These are phyloP conservation scores for Ligdia adustata DNA, from an alignment of 2,888 invertebrate species.

Conservation along the genomic window DNA sequence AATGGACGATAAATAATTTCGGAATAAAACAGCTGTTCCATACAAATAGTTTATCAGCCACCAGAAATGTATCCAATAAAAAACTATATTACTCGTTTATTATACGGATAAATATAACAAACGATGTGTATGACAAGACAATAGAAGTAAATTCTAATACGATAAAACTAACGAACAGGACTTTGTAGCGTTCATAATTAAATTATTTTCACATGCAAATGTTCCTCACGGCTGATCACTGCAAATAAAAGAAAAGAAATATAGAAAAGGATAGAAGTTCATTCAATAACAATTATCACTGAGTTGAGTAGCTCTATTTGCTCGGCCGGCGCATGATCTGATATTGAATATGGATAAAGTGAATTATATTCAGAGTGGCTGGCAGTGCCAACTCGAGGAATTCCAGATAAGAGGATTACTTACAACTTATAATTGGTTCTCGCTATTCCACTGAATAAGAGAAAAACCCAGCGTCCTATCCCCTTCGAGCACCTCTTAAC, in stretches of 20 bases:
- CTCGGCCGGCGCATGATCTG: constrained; percentile 76
- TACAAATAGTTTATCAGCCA: too few relatives aligned
- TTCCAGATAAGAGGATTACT: constrained; percentile 78
- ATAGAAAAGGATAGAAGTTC: constrained; percentile 69
- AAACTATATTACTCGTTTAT: too few relatives aligned
- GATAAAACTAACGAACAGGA: too few relatives aligned
- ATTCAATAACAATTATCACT: constrained; percentile 83
- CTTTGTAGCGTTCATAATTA: too few relatives aligned
- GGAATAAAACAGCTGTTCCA: too few relatives aligned
- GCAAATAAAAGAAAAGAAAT: constrained; percentile 74
- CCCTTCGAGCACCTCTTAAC: constrained; percentile 57
- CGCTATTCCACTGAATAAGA: constrained; percentile 69
- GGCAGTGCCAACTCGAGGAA: constrained; percentile 70
- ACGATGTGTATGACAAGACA: too few relatives aligned
- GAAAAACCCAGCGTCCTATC: constrained; percentile 63
- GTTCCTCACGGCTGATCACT: constrained; percentile 65
- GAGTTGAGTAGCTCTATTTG: constrained; percentile 81
- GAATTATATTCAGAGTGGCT: constrained; percentile 78
- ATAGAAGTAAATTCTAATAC: too few relatives aligned
- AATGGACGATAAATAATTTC: too few relatives aligned
- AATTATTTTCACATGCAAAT: constrained; percentile 76
- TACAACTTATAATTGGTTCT: constrained; percentile 82
- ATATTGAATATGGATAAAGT: constrained; percentile 83
- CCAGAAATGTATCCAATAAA: too few relatives aligned
- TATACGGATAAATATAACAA: too few relatives aligned